Evolutionary conservation across 2,797 vertebrate genomes (phyloP).

Genomic region (Tarsius wallacei): DNA sequence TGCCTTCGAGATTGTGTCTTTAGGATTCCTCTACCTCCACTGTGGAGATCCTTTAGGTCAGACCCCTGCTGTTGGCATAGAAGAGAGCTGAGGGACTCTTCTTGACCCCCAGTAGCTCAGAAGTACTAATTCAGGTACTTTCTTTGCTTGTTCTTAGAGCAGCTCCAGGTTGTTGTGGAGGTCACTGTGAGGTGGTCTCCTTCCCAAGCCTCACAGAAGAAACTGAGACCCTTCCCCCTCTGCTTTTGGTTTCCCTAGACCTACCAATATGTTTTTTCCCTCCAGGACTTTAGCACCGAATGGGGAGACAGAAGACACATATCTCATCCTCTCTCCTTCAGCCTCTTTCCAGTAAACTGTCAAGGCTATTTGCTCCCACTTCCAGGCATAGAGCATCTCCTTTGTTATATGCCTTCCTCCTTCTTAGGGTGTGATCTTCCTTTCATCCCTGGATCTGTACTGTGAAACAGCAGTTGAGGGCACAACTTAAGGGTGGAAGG

Average conservation of each 20-base stretch:
- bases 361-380: background rate
- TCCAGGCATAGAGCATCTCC: background rate
- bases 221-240: background rate
- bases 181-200: background rate
- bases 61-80: no score
- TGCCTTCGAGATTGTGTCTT: background rate
- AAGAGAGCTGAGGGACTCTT: background rate
- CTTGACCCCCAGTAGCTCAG: rapidly evolving
- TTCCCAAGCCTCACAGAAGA: background rate
- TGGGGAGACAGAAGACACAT: background rate
- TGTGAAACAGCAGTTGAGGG: background rate
- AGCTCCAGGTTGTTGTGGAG: background rate
- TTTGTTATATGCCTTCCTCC: background rate
- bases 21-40: background rate
- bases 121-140: background rate
- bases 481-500: background rate
- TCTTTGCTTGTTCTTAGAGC: background rate
- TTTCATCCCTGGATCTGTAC: background rate
- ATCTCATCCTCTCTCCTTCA: background rate
- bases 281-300: background rate
- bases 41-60: background rate
- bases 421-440: background rate
- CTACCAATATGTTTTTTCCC: background rate
- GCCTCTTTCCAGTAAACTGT: background rate
- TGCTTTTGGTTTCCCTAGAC: background rate